Conservation (phyloP, 1,140 invertebrate species). For the Drosophila rufa region DNA sequence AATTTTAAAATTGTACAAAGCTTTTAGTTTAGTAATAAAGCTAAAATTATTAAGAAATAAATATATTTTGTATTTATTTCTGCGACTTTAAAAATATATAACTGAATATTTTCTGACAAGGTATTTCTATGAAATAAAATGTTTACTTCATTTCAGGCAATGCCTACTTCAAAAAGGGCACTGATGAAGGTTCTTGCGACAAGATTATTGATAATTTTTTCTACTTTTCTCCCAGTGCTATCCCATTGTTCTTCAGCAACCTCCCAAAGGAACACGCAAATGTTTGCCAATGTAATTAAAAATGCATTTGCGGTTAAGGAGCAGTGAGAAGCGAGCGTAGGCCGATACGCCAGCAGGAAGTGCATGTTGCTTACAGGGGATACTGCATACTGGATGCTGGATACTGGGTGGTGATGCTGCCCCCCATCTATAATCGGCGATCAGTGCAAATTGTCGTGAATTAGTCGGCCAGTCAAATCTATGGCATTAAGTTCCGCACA, state of each 20-base stretch:
- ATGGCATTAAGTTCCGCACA: constrained; percentile 61
- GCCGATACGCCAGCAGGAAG: constrained; percentile 47
- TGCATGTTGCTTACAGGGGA: constrained; percentile 9
- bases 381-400: neutral
- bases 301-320: constrained; percentile 74
- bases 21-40: too few relatives aligned
- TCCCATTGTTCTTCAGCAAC: constrained; percentile 47
- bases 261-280: constrained; percentile 53
- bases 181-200: too few relatives aligned
- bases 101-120: too few relatives aligned
- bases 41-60: too few relatives aligned
- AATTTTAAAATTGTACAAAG: too few relatives aligned
- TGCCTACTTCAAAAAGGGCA: too few relatives aligned
- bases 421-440: constrained; percentile 60
- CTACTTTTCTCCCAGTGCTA: constrained; percentile 12
- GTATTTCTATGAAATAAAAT: too few relatives aligned
- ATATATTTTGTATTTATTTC: too few relatives aligned
- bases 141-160: too few relatives aligned
- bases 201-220: too few relatives aligned
- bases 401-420: constrained; percentile 19
- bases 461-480: constrained; percentile 56
- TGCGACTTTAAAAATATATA: too few relatives aligned
- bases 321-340: constrained; percentile 54
- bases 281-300: constrained; percentile 81
- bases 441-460: constrained; percentile 77